These are phyloP conservation scores for Cactoblastis cactorum DNA, from an alignment of 2,888 invertebrate genomes.

Conservation along the genomic window DNA sequence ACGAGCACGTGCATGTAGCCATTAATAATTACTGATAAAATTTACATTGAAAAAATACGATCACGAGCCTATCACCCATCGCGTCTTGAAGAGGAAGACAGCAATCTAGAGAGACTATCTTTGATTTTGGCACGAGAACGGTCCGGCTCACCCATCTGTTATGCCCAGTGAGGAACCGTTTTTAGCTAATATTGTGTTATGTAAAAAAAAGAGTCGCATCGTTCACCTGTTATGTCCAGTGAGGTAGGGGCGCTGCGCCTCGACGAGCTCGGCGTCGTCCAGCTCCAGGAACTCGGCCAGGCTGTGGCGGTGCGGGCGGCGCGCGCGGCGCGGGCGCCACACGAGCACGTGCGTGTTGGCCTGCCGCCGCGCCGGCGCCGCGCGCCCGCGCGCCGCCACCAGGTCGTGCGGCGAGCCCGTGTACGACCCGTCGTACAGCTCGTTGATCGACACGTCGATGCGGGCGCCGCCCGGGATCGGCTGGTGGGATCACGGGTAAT, in stretches of 20 bases:
- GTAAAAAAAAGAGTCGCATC: no score
- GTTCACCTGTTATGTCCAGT: constrained; percentile 90
- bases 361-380: constrained; percentile 88
- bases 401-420: constrained; percentile 43
- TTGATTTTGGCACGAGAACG: no score
- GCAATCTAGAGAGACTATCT: no score
- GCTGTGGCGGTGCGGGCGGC: constrained; percentile 82
- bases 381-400: constrained; percentile 81
- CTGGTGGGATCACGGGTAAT: no score
- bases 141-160: no score
- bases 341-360: constrained; percentile 89
- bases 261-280: constrained; percentile 87
- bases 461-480: constrained; percentile 89
- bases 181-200: no score
- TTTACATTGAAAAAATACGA: no score
- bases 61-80: no score
- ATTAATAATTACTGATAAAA: no score
- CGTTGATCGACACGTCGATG: constrained; percentile 97
- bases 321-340: constrained; percentile 81
- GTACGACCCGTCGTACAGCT: constrained; percentile 96
- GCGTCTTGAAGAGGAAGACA: no score
- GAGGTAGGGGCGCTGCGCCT: constrained; percentile 92
- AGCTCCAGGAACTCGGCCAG: constrained; percentile 93
- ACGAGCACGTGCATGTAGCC: constrained; percentile 89
- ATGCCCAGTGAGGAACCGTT: no score